Conservation (phyloP, 1,140 invertebrate species). For the Drosophila melanogaster region DNA sequence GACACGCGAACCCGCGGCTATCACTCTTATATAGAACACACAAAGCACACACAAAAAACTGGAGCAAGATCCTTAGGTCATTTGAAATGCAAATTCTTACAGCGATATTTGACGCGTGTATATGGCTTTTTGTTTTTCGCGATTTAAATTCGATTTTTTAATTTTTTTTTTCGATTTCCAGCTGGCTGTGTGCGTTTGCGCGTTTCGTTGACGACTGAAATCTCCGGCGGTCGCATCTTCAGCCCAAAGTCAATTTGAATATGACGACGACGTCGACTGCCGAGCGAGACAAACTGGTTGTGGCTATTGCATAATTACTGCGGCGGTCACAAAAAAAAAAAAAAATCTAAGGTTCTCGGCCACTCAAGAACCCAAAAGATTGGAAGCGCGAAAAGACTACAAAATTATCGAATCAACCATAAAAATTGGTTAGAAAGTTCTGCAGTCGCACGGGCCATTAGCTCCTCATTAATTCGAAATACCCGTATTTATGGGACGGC, state of each 20-base stretch:
- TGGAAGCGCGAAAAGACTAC: constrained; percentile 25
- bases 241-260: constrained; percentile 74
- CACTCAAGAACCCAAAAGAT: constrained; percentile 24
- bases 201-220: constrained; percentile 70
- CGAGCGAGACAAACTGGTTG: constrained; percentile 68
- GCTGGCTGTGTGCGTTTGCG: constrained; percentile 60
- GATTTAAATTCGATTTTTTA: constrained; percentile 7
- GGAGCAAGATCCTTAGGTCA: constrained; percentile 36
- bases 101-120: constrained; percentile 27
- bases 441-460: constrained; percentile 36
- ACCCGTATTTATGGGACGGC: constrained; percentile 24
- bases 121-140: constrained; percentile 8
- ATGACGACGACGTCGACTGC: constrained; percentile 58
- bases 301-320: constrained; percentile 72
- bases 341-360: constrained; percentile 46
- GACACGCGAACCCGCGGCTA: constrained; percentile 16
- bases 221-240: constrained; percentile 64
- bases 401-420: constrained; percentile 19
- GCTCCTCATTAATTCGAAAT: constrained; percentile 42
- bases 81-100: constrained; percentile 49
- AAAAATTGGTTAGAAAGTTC: constrained; percentile 43
- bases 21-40: constrained; percentile 38
- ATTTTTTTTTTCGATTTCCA: constrained; percentile 9
- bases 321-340: constrained; percentile 38
- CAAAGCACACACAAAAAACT: constrained; percentile 7